Conservation (phyloP, 2,113 vertebrate species). For the Actenoides hombroni region DNA sequence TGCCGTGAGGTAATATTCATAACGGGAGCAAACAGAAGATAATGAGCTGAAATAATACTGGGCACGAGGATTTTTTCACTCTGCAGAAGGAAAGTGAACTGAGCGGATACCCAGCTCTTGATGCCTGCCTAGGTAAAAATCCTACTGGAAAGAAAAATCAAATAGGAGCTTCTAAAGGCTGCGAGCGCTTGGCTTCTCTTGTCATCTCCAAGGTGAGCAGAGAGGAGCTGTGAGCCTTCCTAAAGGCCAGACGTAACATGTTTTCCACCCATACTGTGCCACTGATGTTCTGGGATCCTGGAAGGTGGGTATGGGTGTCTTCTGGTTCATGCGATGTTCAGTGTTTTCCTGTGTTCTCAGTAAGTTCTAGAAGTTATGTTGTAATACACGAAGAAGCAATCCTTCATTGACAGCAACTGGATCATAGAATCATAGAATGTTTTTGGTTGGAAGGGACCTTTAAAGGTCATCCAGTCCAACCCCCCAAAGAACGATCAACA, state of each 20-base stretch:
- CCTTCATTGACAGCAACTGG: neutral
- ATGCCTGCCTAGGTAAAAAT: neutral
- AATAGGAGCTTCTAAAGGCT: neutral
- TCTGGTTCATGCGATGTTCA: neutral
- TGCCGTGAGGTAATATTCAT: neutral
- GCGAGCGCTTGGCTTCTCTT: neutral
- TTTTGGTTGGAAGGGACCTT: neutral
- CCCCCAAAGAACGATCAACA: neutral
- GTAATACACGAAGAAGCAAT: neutral
- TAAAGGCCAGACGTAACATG: rapidly evolving
- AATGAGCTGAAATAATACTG: neutral
- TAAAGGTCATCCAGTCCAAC: neutral
- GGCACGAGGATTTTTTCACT: neutral
- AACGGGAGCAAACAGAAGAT: neutral
- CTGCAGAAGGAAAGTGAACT: neutral
- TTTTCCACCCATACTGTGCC: neutral
- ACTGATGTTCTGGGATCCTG: neutral
- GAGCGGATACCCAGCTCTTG: neutral
- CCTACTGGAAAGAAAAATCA: neutral
- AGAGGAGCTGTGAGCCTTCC: neutral
- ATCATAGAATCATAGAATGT: neutral
- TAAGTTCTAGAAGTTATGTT: neutral
- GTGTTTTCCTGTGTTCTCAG: neutral
- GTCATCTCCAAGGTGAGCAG: neutral
- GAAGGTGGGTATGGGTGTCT: neutral